Evolutionary conservation across 35 echinoderm and acorn worm species (phyloP), one percentile per base, ranked within the genome.

Genomic region (Ophiothrix spiculata): DNA sequence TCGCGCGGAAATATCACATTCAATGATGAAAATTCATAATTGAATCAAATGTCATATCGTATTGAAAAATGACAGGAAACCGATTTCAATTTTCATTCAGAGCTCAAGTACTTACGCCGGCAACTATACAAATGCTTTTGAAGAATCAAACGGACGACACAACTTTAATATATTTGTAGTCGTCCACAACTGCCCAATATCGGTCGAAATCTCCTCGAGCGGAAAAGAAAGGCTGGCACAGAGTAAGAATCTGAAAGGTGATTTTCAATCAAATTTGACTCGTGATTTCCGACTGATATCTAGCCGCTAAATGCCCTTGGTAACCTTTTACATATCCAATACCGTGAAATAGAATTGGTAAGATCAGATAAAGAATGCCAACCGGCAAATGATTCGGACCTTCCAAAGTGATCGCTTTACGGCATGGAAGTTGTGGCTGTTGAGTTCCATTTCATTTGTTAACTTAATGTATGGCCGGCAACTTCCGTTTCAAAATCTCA

Each of bases 221-320:
- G 60, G 60, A 69, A 69, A 54, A n/a, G n/a, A n/a, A 21, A 54
- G 45, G 8, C 21, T 54, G 45, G 45, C 45, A 54, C 45, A 54
- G 45, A 69, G 60, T 25, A 28, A 69, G 60, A 69, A 69, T 25
- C 60, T 69, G 17, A 28, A 69, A 69, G 60, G 60, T 69, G 60
- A 69, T 69, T 69, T 69, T 69, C 60, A 69, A 69, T 69, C 60
- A 69, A 69, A 69, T 69, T 69, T 69, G 60, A 69, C 60, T 69
- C 60, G 16, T 69, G 60, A 69, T 69, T 69, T 69, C 60, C 60
- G 60, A 69, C 60, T 28, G 60, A 69, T 69, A 69, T 28, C 60
- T 28, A 69, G 25, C 29, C 42, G 60, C 60, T 2, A 28, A 25
- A 28, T 12, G 17, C 16, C 60, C 60, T 28, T 25, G 10, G 29